These are phyloP conservation scores for Micrasema longulum DNA, from an alignment of 1,140 invertebrate species.

Conservation along the genomic window DNA sequence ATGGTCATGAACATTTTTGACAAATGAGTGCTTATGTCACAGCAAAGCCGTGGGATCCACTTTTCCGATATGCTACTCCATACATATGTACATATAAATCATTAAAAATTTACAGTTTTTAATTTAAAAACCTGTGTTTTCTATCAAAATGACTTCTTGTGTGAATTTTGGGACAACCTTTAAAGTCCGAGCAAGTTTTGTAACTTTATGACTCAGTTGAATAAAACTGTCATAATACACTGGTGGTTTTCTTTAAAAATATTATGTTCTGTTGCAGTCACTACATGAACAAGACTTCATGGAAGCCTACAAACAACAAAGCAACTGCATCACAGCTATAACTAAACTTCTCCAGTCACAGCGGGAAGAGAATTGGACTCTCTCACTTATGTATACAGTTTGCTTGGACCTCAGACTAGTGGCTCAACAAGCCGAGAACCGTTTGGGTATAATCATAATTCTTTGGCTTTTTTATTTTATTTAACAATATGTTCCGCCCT, in stretches of 20 bases:
- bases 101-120: not conserved
- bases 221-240: too few species aligned
- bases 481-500: too few species aligned
- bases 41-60: not conserved
- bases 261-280: conserved; percentile 69
- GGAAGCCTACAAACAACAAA: conserved; percentile 85
- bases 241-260: too few species aligned
- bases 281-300: conserved; percentile 76
- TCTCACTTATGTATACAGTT: conserved; percentile 90
- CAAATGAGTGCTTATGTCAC: not conserved
- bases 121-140: not conserved
- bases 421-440: conserved; percentile 81
- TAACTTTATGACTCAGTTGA: too few species aligned
- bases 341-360: conserved; percentile 87
- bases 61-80: not conserved
- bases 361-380: conserved; percentile 96
- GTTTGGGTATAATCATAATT: conserved; percentile 65
- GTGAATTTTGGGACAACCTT: too few species aligned
- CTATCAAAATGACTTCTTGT: too few species aligned
- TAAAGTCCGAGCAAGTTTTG: too few species aligned
- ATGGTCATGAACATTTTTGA: not conserved
- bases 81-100: not conserved
- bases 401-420: conserved; percentile 90
- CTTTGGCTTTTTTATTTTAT: too few species aligned
- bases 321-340: conserved; percentile 80